These are phyloP conservation scores for Sakesphorus luctuosus DNA, from an alignment of 2,113 vertebrate genomes.

Conservation along the genomic window DNA sequence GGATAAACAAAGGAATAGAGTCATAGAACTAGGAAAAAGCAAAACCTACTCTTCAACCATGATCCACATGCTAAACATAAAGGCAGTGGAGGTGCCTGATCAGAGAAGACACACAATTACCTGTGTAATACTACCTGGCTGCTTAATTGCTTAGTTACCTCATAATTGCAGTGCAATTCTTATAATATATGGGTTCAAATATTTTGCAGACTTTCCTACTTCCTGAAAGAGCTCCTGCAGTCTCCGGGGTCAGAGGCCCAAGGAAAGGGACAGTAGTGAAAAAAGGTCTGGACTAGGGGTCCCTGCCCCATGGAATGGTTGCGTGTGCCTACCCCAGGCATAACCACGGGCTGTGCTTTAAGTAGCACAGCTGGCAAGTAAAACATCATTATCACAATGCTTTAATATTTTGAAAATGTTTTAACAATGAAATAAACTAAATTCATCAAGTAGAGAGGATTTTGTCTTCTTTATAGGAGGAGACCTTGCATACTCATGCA, in stretches of 20 bases:
- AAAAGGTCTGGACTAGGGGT: background rate
- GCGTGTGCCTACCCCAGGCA: fast-evolving
- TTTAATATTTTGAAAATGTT: background rate
- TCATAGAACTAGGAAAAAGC: background rate
- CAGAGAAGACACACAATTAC: background rate
- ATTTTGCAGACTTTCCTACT: background rate
- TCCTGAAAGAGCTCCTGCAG: background rate
- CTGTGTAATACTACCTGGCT: background rate
- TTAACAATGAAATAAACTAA: background rate
- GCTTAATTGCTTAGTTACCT: background rate
- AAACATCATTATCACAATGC: background rate
- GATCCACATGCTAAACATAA: background rate
- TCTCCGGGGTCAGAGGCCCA: background rate
- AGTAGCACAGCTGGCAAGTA: background rate
- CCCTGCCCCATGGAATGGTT: background rate
- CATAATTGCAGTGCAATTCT: background rate
- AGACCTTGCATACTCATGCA: background rate
- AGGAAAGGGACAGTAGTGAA: background rate
- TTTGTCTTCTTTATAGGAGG: background rate
- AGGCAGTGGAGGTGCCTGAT: background rate
- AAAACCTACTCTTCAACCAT: background rate
- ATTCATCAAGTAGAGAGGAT: background rate
- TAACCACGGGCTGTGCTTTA: background rate
- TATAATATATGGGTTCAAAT: background rate
- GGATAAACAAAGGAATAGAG: background rate